These are phyloP conservation scores for Dynastes hyllus DNA, from an alignment of 2,888 invertebrate species.

Conservation along the genomic window DNA sequence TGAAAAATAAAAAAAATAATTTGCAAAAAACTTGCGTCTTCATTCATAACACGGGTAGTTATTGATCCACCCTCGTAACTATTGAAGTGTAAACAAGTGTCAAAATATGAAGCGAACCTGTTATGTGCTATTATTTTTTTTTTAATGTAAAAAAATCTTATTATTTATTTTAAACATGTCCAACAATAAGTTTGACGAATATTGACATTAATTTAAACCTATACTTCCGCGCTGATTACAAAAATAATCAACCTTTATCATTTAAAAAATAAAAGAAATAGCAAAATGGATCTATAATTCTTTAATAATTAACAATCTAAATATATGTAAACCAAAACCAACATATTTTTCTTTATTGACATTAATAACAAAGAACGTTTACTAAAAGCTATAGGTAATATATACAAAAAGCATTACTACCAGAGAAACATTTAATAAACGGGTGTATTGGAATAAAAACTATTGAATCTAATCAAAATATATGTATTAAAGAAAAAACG, in stretches of 20 bases:
- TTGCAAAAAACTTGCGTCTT: too few species aligned
- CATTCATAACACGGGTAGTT: too few species aligned
- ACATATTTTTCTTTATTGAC: constrained; percentile 5
- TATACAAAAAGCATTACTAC: constrained; percentile 40
- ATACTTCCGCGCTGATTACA: background rate
- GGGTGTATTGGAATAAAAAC: constrained; percentile 14
- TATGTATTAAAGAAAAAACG: constrained; percentile 14
- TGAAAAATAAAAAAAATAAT: too few species aligned
- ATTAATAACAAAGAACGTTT: constrained; percentile 27
- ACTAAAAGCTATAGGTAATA: constrained; percentile 44
- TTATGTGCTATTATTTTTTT: too few species aligned
- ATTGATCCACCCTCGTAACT: too few species aligned
- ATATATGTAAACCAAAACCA: constrained; percentile 29
- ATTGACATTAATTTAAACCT: constrained; percentile 23
- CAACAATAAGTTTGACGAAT: constrained; percentile 22
- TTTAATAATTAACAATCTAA: constrained; percentile 7
- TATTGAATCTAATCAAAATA: constrained; percentile 18
- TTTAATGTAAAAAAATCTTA: too few species aligned
- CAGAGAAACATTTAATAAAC: background rate
- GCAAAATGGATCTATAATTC: background rate
- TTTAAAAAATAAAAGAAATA: constrained; percentile 6
- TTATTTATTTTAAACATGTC: too few species aligned
- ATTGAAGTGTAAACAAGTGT: too few species aligned
- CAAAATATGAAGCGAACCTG: too few species aligned
- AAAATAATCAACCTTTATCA: constrained; percentile 6